Percentiles rank a stretch among this genome's conserved stretches.
Conservation (phyloP, 2,888 invertebrate species). For the Tetragonisca angustula region DNA sequence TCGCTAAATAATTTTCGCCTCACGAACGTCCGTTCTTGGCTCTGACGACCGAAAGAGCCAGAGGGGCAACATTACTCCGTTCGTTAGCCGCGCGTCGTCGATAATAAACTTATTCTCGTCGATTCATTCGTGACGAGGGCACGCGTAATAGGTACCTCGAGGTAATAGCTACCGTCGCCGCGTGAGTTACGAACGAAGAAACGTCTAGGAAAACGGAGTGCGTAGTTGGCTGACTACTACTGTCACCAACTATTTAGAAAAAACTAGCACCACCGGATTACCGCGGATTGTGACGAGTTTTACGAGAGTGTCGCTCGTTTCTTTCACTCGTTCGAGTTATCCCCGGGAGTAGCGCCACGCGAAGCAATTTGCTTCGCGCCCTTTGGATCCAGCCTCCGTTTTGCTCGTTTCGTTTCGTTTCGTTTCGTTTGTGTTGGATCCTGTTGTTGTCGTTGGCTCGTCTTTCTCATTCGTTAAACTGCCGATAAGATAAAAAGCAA, state of each 20-base stretch:
- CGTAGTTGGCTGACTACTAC: conserved; percentile 11
- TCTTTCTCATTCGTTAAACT: conserved; percentile 1
- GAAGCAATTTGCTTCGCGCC: conserved; percentile 41
- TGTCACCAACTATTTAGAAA: conserved; percentile 54
- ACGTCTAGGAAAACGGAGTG: conserved; percentile 18
- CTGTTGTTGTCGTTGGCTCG: background rate
- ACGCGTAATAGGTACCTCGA: background rate
- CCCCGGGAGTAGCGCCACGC: conserved; percentile 30
- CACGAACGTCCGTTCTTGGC: background rate
- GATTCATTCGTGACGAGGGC: conserved; percentile 29
- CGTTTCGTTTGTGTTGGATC: background rate
- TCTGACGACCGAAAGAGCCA: background rate
- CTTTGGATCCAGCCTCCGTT: conserved; percentile 21
- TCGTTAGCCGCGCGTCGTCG: background rate
- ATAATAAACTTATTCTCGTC: conserved; percentile 34
- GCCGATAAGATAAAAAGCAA: background rate
- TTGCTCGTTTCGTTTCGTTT: background rate
- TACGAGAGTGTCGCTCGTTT: conserved; percentile 55
- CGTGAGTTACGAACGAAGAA: conserved; percentile 36
- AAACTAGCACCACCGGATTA: conserved; percentile 24
- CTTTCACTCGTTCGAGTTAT: conserved; percentile 53
- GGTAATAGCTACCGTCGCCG: background rate
- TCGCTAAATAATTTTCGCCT: conserved; percentile 19
- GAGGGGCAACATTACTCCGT: background rate
- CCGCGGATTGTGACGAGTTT: conserved; percentile 28